A percentile compares a stretch with the other conserved stretches of the same genome.
Evolutionary conservation across 2,888 invertebrate species (phyloP).

Genomic region (Cephus pulcher): DNA sequence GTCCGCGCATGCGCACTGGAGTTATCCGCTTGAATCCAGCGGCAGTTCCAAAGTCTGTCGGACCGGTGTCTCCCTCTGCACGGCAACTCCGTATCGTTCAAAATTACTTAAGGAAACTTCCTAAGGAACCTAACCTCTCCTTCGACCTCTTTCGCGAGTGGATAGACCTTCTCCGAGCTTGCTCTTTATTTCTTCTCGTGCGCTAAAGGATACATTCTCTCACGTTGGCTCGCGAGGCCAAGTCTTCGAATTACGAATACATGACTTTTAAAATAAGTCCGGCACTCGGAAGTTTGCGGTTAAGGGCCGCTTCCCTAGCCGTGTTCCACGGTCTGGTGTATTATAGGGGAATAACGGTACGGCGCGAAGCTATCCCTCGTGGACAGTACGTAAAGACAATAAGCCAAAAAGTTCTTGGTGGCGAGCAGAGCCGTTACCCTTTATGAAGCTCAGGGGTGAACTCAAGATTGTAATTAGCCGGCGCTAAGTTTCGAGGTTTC

Average conservation of each 20-base stretch:
- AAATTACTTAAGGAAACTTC: not conserved
- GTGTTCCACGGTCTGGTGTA: not conserved
- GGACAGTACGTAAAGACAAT: constrained; percentile 63
- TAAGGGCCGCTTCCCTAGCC: constrained; percentile 20
- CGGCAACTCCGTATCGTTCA: not conserved
- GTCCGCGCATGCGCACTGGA: not conserved
- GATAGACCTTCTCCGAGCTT: not conserved
- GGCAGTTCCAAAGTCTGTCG: not conserved
- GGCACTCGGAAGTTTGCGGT: constrained; percentile 25
- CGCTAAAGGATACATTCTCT: not conserved
- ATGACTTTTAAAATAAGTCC: constrained; percentile 39
- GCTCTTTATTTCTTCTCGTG: not conserved
- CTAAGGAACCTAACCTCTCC: not conserved
- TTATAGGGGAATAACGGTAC: constrained; percentile 4
- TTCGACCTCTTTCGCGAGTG: not conserved
- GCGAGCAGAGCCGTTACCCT: constrained; percentile 50
- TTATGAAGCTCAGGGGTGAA: constrained; percentile 64
- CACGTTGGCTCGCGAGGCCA: constrained; percentile 8
- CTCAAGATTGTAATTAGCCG: constrained; percentile 65
- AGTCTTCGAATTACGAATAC: constrained; percentile 30
- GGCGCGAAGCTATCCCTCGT: constrained; percentile 42
- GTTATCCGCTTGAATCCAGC: too few relatives aligned
- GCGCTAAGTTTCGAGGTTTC: constrained; percentile 61
- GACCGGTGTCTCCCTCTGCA: not conserved
- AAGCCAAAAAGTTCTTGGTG: constrained; percentile 61